Conservation (phyloP, 2,888 invertebrate genomes). For the Drosophila dives region DNA sequence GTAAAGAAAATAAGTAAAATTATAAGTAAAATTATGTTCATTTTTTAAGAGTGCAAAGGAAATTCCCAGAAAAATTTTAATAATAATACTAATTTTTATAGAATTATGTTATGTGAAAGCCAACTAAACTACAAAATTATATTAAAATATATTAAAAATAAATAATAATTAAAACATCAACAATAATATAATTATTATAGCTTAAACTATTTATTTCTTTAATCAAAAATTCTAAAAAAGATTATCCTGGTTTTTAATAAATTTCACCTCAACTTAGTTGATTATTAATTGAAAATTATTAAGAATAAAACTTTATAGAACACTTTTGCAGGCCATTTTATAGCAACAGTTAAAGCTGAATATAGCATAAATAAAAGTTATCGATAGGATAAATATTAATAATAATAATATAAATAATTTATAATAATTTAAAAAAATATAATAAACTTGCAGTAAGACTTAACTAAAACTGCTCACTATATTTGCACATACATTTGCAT, state of each 20-base stretch:
- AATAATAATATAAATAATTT: too few species aligned
- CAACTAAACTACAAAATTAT: too few species aligned
- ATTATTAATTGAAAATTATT: background rate
- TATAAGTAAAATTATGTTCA: background rate
- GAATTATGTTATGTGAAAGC: too few species aligned
- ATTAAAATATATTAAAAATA: too few species aligned
- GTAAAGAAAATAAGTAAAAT: constrained; percentile 59
- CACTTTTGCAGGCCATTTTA: background rate
- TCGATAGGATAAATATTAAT: too few species aligned
- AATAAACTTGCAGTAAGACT: too few species aligned
- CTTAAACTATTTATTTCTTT: too few species aligned
- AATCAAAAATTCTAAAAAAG: background rate
- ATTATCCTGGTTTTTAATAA: background rate
- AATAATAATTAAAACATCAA: too few species aligned
- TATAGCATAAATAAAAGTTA: background rate
- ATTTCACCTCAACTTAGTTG: background rate
- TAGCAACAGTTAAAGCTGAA: background rate
- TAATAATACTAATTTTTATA: background rate
- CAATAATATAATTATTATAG: too few species aligned
- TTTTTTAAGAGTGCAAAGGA: background rate
- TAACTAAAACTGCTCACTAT: background rate
- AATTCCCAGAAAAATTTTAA: background rate
- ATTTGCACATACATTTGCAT: too few species aligned
- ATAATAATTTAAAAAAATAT: too few species aligned
- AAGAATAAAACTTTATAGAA: background rate